Evolutionary conservation across 2,113 vertebrate species (phyloP).

Genomic region (Genyomyrus donnyi): DNA sequence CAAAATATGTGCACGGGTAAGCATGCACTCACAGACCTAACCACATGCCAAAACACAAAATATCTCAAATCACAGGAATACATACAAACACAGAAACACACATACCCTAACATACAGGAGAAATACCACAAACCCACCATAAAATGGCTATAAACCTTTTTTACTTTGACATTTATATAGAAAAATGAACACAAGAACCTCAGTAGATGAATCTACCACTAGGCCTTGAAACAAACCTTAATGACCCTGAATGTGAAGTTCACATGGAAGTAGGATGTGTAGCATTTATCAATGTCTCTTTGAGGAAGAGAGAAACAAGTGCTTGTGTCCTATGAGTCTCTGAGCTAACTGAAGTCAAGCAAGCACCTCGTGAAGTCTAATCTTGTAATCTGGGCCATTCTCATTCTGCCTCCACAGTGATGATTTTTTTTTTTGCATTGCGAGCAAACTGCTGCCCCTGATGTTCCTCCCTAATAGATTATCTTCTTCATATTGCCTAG

Average conservation of each 20-base stretch:
- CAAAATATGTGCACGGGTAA: not conserved
- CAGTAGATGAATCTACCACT: not conserved
- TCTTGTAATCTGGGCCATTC: not conserved
- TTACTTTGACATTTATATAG: not conserved
- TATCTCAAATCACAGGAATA: not conserved
- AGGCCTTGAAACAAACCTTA: not conserved
- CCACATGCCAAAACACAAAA: not conserved
- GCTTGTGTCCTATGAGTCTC: not conserved
- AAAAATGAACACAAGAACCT: not conserved
- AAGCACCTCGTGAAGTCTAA: not conserved
- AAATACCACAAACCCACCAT: not conserved
- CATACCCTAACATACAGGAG: not conserved
- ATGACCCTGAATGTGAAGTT: not conserved
- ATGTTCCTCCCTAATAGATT: not conserved
- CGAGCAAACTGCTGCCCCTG: not conserved
- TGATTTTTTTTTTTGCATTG: not conserved
- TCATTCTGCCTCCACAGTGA: not conserved
- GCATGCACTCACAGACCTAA: not conserved
- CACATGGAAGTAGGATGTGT: not conserved
- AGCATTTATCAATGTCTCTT: not conserved
- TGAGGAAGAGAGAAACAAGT: not conserved
- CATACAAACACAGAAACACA: not conserved
- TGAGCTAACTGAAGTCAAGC: not conserved
- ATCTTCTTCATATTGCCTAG: not conserved
- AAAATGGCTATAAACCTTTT: not conserved